phyloP scores from a whole-genome alignment of 2,113 vertebrate species.

The Entelurus aequoreus region DNA sequence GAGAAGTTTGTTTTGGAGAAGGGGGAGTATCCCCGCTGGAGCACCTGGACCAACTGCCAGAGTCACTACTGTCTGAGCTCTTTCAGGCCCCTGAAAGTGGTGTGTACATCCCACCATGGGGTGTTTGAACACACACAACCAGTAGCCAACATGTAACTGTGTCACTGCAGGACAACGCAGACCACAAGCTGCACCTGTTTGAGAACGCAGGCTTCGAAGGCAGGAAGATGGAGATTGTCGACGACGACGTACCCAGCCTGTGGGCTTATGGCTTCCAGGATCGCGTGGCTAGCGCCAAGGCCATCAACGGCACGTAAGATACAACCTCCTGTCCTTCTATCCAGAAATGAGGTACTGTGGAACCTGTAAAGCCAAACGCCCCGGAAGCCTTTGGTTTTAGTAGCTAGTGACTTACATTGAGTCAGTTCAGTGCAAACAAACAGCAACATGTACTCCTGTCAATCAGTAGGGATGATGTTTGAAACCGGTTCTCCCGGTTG shows the following conservation, averaged over 20 bases:
- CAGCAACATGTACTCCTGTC: too few relatives aligned
- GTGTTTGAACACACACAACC: too few relatives aligned
- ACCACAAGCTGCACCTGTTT: constrained; percentile 89
- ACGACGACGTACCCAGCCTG: constrained; percentile 87
- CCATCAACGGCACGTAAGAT: constrained; percentile 87
- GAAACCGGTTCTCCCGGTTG: too few relatives aligned
- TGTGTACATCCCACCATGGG: constrained; percentile 58
- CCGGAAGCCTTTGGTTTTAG: too few relatives aligned
- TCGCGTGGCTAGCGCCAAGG: constrained; percentile 82
- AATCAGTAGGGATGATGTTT: too few relatives aligned
- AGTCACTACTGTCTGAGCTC: constrained; percentile 81
- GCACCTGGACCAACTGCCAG: constrained; percentile 89
- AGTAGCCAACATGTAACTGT: background rate
- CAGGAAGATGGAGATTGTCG: constrained; percentile 90
- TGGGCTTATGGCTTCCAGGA: constrained; percentile 92
- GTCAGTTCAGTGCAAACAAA: too few relatives aligned
- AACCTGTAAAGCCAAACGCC: too few relatives aligned
- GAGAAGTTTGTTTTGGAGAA: constrained; percentile 92
- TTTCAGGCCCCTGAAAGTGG: constrained; percentile 80
- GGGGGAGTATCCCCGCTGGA: constrained; percentile 88
- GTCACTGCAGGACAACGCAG: constrained; percentile 74
- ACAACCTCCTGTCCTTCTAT: background rate
- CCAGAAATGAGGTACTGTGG: background rate
- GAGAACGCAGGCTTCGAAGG: constrained; percentile 80
- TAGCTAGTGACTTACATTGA: too few relatives aligned